Percentiles rank a stretch among this genome's conserved stretches.
Evolutionary conservation across 2,888 invertebrate species (phyloP).

Genomic region (Limnephilus lunatus): DNA sequence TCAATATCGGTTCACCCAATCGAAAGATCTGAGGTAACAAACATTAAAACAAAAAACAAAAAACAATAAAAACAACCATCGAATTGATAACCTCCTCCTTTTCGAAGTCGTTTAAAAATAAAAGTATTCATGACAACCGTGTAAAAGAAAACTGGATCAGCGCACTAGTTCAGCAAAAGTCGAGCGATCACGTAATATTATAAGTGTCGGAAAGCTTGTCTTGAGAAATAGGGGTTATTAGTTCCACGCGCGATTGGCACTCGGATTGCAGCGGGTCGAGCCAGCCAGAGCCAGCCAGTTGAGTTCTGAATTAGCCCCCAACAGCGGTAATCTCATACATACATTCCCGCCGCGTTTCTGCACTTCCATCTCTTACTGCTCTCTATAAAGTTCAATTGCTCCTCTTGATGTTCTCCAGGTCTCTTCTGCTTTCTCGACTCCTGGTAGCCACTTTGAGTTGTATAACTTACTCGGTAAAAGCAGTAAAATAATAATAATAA

Average conservation of each 20-base stretch:
- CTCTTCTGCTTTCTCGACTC: background rate
- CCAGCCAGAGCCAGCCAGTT: background rate
- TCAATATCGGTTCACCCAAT: too few species aligned
- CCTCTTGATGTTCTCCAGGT: slow-evolving; percentile 7
- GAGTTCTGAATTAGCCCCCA: background rate
- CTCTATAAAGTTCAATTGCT: slow-evolving; percentile 23
- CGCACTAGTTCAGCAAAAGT: background rate
- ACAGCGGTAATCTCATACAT: background rate
- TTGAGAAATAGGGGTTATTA: slow-evolving; percentile 18
- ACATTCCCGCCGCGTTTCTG: slow-evolving; percentile 12
- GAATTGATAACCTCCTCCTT: too few species aligned
- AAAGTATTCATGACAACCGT: background rate
- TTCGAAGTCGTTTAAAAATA: too few species aligned
- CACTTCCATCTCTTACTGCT: slow-evolving; percentile 7
- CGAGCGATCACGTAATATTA: background rate
- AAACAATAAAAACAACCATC: too few species aligned
- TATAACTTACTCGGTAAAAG: background rate
- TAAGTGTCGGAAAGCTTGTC: background rate
- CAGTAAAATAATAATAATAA: background rate
- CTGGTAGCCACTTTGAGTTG: background rate
- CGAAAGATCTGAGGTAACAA: too few species aligned
- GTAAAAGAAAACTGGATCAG: background rate
- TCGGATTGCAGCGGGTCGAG: background rate
- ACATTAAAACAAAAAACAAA: too few species aligned
- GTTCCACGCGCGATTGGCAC: slow-evolving; percentile 14